Evolutionary conservation across 2,888 invertebrate genomes (phyloP).

Genomic region (Tipula confusa): DNA sequence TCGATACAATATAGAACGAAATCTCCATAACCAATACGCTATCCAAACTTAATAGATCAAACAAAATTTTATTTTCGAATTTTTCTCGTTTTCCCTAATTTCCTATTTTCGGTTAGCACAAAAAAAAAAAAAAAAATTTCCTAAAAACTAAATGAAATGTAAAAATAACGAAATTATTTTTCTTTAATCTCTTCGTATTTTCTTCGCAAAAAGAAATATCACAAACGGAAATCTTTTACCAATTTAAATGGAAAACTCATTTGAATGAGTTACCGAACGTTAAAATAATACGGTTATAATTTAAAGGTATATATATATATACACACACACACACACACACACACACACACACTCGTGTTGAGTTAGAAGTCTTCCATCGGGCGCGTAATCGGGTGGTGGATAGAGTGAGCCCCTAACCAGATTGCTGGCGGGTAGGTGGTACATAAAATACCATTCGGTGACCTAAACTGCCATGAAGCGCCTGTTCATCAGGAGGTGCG

Average conservation of each 20-base stretch:
- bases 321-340: not conserved
- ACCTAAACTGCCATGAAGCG: too few relatives aligned
- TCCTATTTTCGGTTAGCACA: not conserved
- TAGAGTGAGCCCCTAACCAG: too few relatives aligned
- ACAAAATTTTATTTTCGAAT: not conserved
- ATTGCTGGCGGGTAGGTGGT: too few relatives aligned
- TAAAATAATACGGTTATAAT: not conserved
- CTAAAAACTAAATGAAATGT: not conserved
- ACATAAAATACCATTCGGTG: too few relatives aligned
- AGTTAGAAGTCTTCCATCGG: too few relatives aligned
- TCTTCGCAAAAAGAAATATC: not conserved
- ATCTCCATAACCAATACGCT: too few relatives aligned
- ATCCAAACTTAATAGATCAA: not conserved
- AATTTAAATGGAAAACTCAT: constrained; percentile 25
- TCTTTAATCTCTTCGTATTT: not conserved
- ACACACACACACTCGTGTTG: not conserved
- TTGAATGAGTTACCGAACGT: not conserved
- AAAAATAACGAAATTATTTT: not conserved
- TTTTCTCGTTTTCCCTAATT: not conserved
- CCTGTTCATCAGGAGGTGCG: too few relatives aligned
- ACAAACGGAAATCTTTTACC: not conserved
- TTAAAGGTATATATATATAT: not conserved
- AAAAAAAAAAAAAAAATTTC: not conserved
- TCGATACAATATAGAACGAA: too few relatives aligned
- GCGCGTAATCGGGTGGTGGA: too few relatives aligned